Evolutionary conservation across 2,888 invertebrate species (phyloP), one percentile per base, ranked within the genome.

Genomic region (Phragmatobia fuliginosa): DNA sequence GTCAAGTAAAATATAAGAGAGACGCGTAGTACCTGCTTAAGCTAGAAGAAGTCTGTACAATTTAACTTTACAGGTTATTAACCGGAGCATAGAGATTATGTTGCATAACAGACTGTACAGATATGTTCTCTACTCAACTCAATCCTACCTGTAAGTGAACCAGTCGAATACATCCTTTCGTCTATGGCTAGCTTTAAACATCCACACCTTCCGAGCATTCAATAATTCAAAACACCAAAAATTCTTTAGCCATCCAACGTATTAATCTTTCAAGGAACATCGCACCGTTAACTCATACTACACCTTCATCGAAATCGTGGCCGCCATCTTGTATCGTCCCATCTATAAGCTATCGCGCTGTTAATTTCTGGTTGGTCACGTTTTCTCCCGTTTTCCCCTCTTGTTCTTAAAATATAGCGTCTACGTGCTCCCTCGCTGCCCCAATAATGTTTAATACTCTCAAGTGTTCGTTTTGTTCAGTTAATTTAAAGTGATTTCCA

Each of bases 311-410:
- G 36, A 63, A 75, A 25, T 65, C 32, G 52, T 71, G 49, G 62
- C 68, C 67, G 58, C 72, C 66, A 61, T 70, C 65, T 74, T 70
- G 72, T 72, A 73, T 76, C 72, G 65, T 32, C 36, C 33, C n/a
- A 66, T 66, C 67, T 70, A 25, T 36, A 18, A 72, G 70, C 71
- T 73, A 76, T 80, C 72, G 72, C 52, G 45, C 64, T 60, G 74
- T 75, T 80, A 72, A 78, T 75, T 75, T 62, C 69, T 75, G 75
- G 70, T 74, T 52, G 78, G 72, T 78, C 82, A 79, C 82, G 82
- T 81, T 60, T 62, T 28, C 45, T 28, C 59, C 60, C 49, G 33
- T 52, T 56, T 69, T 8, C 56, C 28, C 66, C 60, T 56, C 11
- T 28, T 64, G 14, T 25, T 31, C 31, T 33, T 71, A 61, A 82